Percentiles rank a stretch among this genome's conserved stretches.
These are phyloP conservation scores for Lochmaea capreae DNA, from an alignment of 2,888 invertebrate genomes.

Conservation along the genomic window DNA sequence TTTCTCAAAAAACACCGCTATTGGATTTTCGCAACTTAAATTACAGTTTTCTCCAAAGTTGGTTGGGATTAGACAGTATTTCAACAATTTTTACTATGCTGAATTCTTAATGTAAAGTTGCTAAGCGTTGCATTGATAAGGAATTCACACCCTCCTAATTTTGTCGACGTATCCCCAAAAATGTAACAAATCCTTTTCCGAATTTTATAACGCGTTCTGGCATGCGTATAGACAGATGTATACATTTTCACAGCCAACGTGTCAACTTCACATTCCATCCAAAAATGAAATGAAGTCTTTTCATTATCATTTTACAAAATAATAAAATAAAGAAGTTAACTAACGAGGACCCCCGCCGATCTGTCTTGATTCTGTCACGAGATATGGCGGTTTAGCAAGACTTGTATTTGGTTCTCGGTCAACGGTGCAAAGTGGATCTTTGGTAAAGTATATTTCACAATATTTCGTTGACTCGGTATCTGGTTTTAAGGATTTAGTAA, in stretches of 20 bases:
- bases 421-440: neutral
- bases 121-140: too few relatives aligned
- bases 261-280: conserved; percentile 54
- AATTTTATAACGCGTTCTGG: conserved; percentile 4
- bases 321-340: conserved; percentile 57
- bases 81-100: too few relatives aligned
- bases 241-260: conserved; percentile 45
- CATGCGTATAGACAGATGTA: conserved; percentile 24
- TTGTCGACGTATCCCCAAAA: neutral
- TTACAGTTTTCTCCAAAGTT: too few relatives aligned
- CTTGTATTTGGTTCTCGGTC: conserved; percentile 46
- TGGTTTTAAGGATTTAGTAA: too few relatives aligned
- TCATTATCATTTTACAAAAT: neutral
- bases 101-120: too few relatives aligned
- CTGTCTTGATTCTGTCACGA: conserved; percentile 53
- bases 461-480: too few relatives aligned
- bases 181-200: conserved; percentile 5
- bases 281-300: conserved; percentile 48
- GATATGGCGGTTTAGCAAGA: conserved; percentile 57
- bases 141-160: too few relatives aligned
- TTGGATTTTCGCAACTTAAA: too few relatives aligned
- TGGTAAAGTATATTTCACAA: too few relatives aligned
- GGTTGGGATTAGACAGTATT: too few relatives aligned
- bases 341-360: conserved; percentile 59
- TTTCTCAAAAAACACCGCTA: neutral